phyloP scores from a whole-genome alignment of 2,888 invertebrate species.

The Zeuzera pyrina region DNA sequence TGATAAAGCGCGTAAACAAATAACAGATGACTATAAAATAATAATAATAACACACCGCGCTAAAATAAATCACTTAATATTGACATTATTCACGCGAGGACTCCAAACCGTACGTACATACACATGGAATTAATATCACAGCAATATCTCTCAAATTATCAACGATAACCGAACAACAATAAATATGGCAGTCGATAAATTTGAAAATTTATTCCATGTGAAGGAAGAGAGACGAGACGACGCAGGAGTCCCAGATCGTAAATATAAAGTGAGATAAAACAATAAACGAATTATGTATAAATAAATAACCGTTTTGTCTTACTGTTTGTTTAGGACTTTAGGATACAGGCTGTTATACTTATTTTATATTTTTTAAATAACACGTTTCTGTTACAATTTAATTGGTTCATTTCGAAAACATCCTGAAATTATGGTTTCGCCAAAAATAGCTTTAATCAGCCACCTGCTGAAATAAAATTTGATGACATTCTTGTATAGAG shows the following conservation, averaged over 20 bases:
- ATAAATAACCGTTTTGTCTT: slow-evolving; percentile 68
- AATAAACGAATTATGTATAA: slow-evolving; percentile 71
- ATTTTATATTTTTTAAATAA: no score
- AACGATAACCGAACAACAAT: slow-evolving; percentile 40
- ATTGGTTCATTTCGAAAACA: no score
- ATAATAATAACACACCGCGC: slow-evolving; percentile 23
- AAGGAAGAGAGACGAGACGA: slow-evolving; percentile 34
- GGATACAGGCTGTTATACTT: no score
- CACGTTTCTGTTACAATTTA: no score
- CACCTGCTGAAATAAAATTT: no score
- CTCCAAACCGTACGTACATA: slow-evolving; percentile 38
- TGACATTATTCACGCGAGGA: slow-evolving; percentile 62
- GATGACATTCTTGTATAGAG: no score
- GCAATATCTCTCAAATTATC: slow-evolving; percentile 57
- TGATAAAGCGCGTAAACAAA: slow-evolving; percentile 18
- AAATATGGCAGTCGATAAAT: slow-evolving; percentile 61
- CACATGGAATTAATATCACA: slow-evolving; percentile 53
- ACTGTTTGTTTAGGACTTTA: slow-evolving; percentile 49
- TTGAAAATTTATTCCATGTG: slow-evolving; percentile 52
- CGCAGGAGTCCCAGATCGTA: slow-evolving; percentile 46
- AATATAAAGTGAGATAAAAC: slow-evolving; percentile 69
- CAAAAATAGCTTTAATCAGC: no score
- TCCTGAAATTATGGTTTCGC: no score
- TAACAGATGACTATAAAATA: slow-evolving; percentile 24
- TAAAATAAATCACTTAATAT: slow-evolving; percentile 59